Evolutionary conservation across 1,140 invertebrate genomes (phyloP), one percentile per base, ranked within the genome.

Genomic region (Antheraea mylitta): DNA sequence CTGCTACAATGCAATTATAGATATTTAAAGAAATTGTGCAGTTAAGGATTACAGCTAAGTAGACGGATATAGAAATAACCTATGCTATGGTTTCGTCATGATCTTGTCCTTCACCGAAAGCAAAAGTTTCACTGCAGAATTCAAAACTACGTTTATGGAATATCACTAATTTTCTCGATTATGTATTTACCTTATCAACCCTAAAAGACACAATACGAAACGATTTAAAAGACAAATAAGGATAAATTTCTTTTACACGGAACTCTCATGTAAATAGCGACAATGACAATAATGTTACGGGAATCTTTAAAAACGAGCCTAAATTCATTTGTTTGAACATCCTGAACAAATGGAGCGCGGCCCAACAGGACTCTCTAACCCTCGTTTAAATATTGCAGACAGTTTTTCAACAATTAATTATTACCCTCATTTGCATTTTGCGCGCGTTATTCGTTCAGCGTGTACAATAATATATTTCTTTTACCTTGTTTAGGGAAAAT

Each of bases 241-340:
- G 45, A 53, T 13, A 53, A 16, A 53, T 16, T 53, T 13, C 45
- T 53, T 53, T 53, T 13, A 53, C 45, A 53, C 45, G 9, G 45
- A 16, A 53, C 16, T 13, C 45, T 13, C 45, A 13, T 53, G 45
- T 53, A 53, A 53, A 53, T 13, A 16, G 45, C 11, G 16, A 53
- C 45, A 53, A 53, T n/a, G 45, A 53, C 45, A 53, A 53, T 53
- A 16, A 53, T 53, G 16, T n/a, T n/a, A n/a, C 16, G 45, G 16
- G 13, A 53, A 53, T 53, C 45, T 53, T 53, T 53, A 53, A 53
- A 53, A 53, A 53, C 45, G 45, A 53, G 45, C 45, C 45, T n/a
- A 53, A 53, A 53, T 53, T 53, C 45, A 53, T 53, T 53, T 53
- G 45, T 53, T 53, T 53, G 13, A 53, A 16, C 45, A 16, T 53